Evolutionary conservation across 2,888 invertebrate genomes (phyloP), one percentile per base, ranked within the genome.

Genomic region (Pammene aurita): DNA sequence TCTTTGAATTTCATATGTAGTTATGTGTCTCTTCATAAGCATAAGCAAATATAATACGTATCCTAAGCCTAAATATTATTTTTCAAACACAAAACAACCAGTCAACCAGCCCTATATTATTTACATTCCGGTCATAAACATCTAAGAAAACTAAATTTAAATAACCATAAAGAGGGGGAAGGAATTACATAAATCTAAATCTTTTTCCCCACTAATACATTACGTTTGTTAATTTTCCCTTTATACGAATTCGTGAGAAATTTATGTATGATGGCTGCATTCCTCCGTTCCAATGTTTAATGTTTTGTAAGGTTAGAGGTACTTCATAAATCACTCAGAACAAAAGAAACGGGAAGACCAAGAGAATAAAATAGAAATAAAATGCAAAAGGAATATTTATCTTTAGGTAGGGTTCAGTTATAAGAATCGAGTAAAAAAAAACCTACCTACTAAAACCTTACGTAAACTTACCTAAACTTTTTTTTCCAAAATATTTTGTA

Each of bases 361-460:
- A 66, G 63, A 65, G 58, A 64, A 68, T 68, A 64, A 71, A 68
- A 68, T 67, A 71, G 75, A 73, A 82, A 81, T 79, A 81, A 82
- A 83, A 83, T 80, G 78, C 80, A 79, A 81, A 82, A 77, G 76
- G 75, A 77, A 76, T 77, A 78, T 78, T 78, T 79, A 79, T 80
- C 78, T 79, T 80, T 80, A 78, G 6, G 38, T 4, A 65, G 69
- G 65, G 69, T 60, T 65, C 69, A 10, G 64, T 13, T 7, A 9
- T 56, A 13, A n/a, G 35, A 52, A 18, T 16, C 26, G 13, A 58
- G n/a, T 54, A 35, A n/a, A 35, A 38, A 50, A n/a, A n/a, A n/a
- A n/a, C n/a, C n/a, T n/a, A 26, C 26, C 26, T 26, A 26, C 26
- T 26, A 26, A 26, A 26, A 26, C 26, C 4, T 26, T 26, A 26